Conservation (phyloP, 2,797 vertebrate genomes). For the Erpetoichthys calabaricus region DNA sequence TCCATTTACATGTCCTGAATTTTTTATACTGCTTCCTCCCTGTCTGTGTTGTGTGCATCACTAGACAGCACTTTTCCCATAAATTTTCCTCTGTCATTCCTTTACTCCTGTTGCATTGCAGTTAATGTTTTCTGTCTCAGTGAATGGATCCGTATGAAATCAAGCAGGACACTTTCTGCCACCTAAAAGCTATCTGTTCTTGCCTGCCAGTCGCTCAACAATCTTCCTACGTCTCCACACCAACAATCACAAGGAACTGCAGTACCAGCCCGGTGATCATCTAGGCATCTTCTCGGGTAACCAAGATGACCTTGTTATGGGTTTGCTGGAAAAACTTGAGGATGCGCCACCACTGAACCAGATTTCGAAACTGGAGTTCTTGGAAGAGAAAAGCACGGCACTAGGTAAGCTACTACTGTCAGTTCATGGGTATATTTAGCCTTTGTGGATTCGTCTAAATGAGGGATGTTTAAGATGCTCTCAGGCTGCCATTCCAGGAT, state of each 20-base stretch:
- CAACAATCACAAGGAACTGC: slow-evolving; percentile 68
- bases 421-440: not conserved
- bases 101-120: too few species aligned
- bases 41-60: slow-evolving; percentile 17
- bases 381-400: slow-evolving; percentile 87
- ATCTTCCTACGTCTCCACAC: slow-evolving; percentile 85
- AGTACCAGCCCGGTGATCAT: slow-evolving; percentile 87
- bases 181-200: not conserved
- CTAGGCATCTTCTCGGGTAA: slow-evolving; percentile 87
- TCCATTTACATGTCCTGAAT: not conserved
- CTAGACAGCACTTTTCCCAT: slow-evolving; percentile 18
- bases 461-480: too few species aligned
- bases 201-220: slow-evolving; percentile 68
- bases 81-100: not conserved
- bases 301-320: slow-evolving; percentile 77
- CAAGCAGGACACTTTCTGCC: too few species aligned
- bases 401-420: slow-evolving; percentile 53
- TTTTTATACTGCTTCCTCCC: accelerated
- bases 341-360: slow-evolving; percentile 84
- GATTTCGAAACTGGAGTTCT: slow-evolving; percentile 81
- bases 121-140: too few species aligned
- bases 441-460: too few species aligned
- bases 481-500: not conserved
- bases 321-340: slow-evolving; percentile 80
- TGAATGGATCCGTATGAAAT: too few species aligned